Evolutionary conservation across 2,888 invertebrate genomes (phyloP).

Genomic region (Willowsia nigromaculata): DNA sequence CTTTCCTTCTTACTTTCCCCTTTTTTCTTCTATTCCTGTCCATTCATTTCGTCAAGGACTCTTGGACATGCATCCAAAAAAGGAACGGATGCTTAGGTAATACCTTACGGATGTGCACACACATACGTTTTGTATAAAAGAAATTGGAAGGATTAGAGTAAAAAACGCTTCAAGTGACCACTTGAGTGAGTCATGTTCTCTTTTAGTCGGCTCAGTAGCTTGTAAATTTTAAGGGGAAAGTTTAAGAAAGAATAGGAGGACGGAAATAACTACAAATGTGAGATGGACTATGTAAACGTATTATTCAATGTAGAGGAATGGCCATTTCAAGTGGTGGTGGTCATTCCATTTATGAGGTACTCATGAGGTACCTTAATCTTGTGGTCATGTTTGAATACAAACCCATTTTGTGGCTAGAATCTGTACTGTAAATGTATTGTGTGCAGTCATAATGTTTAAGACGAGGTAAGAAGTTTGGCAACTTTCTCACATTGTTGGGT

Average conservation of each 20-base stretch:
- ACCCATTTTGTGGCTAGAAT: background rate
- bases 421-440: background rate
- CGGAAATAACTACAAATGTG: background rate
- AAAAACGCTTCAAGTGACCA: constrained; percentile 34
- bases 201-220: background rate
- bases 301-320: background rate
- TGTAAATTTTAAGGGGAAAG: constrained; percentile 6
- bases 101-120: background rate
- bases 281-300: background rate
- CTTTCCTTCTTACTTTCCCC: constrained; percentile 6
- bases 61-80: constrained; percentile 49
- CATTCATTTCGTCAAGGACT: constrained; percentile 45
- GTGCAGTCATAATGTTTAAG: background rate
- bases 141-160: constrained; percentile 4
- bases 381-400: too few species aligned
- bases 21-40: background rate
- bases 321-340: background rate
- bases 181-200: constrained; percentile 32
- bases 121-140: background rate
- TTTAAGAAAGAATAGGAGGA: background rate
- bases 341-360: background rate
- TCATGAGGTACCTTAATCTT: too few species aligned
- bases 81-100: background rate
- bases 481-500: constrained; percentile 48
- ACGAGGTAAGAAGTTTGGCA: constrained; percentile 29